Conservation (phyloP, 2,888 invertebrate species). For the Melinaea marsaeus region DNA sequence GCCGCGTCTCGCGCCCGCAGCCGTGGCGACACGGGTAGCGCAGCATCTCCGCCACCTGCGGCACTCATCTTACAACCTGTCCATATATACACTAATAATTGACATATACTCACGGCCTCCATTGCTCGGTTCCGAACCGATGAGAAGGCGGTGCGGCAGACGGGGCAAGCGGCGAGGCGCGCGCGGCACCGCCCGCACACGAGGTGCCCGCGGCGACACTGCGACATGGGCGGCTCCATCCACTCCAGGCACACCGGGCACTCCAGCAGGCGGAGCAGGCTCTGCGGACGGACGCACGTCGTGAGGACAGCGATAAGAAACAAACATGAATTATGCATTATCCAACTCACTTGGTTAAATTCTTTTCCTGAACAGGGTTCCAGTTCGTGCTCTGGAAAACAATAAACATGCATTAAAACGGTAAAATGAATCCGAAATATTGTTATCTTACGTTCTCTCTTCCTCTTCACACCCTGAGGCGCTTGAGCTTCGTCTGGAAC, state of each 20-base stretch:
- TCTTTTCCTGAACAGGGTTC: conserved; percentile 50
- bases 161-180: conserved; percentile 77
- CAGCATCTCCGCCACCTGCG: conserved; percentile 71
- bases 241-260: conserved; percentile 82
- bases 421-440: not conserved
- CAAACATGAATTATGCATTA: no score
- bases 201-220: conserved; percentile 81
- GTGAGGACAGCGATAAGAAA: no score
- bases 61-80: not conserved
- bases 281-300: conserved; percentile 38
- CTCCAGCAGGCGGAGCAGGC: conserved; percentile 71
- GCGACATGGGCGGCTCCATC: conserved; percentile 79
- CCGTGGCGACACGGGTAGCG: conserved; percentile 77
- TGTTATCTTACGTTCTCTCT: conserved; percentile 42
- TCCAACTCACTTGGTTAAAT: conserved; percentile 53
- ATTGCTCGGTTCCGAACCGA: conserved; percentile 74
- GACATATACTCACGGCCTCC: conserved; percentile 62
- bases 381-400: conserved; percentile 37
- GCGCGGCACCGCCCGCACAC: conserved; percentile 77
- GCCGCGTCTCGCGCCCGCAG: conserved; percentile 65
- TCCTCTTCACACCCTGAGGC: conserved; percentile 44
- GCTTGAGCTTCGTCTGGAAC: conserved; percentile 7
- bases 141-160: conserved; percentile 76
- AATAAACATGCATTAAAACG: conserved; percentile 12
- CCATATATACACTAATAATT: not conserved